Base-by-base conservation (phyloP, 2,113 vertebrate genomes). In the Sinosuthora webbiana region DNA sequence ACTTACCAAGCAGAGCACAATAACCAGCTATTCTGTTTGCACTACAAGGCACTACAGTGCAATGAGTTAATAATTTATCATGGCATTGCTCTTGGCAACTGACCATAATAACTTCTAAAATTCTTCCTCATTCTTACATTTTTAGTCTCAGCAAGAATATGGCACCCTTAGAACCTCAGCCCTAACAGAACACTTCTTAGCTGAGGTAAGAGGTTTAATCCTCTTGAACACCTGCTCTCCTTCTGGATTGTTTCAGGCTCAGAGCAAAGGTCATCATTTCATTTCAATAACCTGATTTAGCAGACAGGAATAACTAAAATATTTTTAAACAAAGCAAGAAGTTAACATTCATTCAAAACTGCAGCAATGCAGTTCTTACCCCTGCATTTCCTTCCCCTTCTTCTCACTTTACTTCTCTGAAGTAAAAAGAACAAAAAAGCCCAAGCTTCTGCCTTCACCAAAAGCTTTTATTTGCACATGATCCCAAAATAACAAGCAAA, bases 11-110 rank as follows among this genome's bases (percentile, higher is more conserved):
- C 76, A 81, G 81, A 94, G 93, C 94, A 94, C 92, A 94, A 94
- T 94, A 94, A 97, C 92, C 83, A 94, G 90, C 86, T 65, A 82
- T 53, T 93, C 78, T 95, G 89, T 96, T 96, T 96, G 92, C 90
- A 87, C 89, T 95, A 18, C 0, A 6, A 95, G 92, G 90, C 86
- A 95, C 90, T 91, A 87, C 93, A 91, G 95, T 92, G 74, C 85
- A 97, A 94, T 78, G 87, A 97, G 93, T 97, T 96, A 97, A 97
- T 95, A 84, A 96, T 97, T 97, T 94, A 96, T 97, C 93, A 74
- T 3, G 3, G 93, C 91, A 93, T 7, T 91, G 89, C 89, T 82
- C 86, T 87, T 92, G 81, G 91, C 94, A 94, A 91, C 87, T 85
- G 70, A 89, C 94, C 86, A 91, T 57, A 70, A 96, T 60, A 95